Percentiles rank a stretch among this genome's conserved stretches.
Evolutionary conservation across 1,140 invertebrate species (phyloP).

Genomic region (Drosophila seguyi): DNA sequence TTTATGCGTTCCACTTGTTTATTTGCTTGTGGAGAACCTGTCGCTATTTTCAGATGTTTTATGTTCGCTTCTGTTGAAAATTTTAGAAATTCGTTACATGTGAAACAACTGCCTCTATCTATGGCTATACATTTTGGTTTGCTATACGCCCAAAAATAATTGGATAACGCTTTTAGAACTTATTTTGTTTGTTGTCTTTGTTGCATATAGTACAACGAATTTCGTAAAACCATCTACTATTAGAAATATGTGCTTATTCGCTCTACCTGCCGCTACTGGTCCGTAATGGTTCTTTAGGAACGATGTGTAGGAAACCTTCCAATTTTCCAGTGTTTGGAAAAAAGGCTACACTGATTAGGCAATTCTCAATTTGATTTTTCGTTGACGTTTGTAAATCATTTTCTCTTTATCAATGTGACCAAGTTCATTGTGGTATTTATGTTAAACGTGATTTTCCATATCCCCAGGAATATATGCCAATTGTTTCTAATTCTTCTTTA

Average conservation of each 20-base stretch:
- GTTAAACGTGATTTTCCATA: neutral
- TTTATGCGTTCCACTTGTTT: too few species aligned
- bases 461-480: neutral
- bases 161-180: too few species aligned
- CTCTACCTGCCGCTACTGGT: neutral
- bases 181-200: too few species aligned
- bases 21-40: too few species aligned
- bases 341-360: constrained; percentile 64
- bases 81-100: too few species aligned
- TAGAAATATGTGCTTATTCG: neutral
- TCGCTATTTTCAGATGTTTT: too few species aligned
- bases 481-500: constrained; percentile 1
- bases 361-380: constrained; percentile 48
- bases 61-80: too few species aligned
- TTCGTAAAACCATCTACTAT: neutral
- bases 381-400: constrained; percentile 62
- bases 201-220: too few species aligned
- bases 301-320: constrained; percentile 63
- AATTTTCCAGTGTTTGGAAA: constrained; percentile 55
- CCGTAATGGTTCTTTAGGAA: constrained; percentile 44
- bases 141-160: too few species aligned
- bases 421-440: constrained; percentile 5
- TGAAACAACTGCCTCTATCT: too few species aligned
- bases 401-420: constrained; percentile 36
- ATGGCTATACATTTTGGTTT: too few species aligned